A percentile compares a stretch with the other conserved stretches of the same genome.
Conservation (phyloP, 2,113 vertebrate genomes). For the Ciconia maguari region DNA sequence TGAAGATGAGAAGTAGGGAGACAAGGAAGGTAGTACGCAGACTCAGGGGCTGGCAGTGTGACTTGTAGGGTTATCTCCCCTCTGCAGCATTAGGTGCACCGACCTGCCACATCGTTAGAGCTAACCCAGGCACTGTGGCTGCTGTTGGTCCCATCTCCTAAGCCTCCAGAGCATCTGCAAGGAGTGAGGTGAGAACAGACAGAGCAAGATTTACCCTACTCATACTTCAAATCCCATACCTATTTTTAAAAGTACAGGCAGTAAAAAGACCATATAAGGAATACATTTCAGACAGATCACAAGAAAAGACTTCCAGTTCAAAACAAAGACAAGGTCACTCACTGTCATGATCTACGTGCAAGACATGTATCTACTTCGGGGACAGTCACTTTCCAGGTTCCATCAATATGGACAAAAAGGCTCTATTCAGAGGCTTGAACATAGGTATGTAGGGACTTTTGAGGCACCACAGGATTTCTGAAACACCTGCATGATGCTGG, state of each 20-base stretch:
- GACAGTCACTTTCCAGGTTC: background rate
- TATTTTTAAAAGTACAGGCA: background rate
- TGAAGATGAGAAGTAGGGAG: background rate
- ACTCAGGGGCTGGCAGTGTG: background rate
- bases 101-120: background rate
- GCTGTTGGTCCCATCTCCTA: background rate
- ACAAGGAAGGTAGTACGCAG: background rate
- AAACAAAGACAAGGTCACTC: background rate
- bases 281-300: background rate
- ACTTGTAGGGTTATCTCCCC: background rate
- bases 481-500: background rate
- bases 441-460: background rate
- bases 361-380: background rate
- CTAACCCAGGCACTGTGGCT: background rate
- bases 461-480: background rate
- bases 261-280: background rate
- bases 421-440: background rate
- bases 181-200: background rate
- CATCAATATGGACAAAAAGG: background rate
- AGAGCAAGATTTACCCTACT: background rate
- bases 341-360: background rate
- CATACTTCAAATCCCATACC: background rate
- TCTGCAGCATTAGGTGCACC: background rate
- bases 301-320: background rate
- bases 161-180: background rate